Evolutionary conservation across 2,113 vertebrate genomes (phyloP).

Genomic region (Perca schrenkii): DNA sequence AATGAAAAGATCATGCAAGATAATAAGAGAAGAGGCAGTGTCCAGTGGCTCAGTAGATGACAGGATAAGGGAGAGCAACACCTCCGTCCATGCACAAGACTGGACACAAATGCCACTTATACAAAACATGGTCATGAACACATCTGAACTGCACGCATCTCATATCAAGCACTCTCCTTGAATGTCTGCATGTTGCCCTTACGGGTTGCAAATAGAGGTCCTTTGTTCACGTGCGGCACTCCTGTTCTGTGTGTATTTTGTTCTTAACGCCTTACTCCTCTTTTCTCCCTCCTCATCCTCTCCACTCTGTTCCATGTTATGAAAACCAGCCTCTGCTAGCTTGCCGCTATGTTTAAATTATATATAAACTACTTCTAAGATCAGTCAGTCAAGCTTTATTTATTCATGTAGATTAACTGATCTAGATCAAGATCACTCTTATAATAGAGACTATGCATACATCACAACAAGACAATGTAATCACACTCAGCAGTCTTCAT

Average conservation of each 20-base stretch:
- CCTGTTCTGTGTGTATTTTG: background rate
- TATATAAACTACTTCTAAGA: background rate
- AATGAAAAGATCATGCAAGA: background rate
- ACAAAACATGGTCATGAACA: background rate
- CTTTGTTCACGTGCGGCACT: background rate
- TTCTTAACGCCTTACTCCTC: conserved; percentile 14
- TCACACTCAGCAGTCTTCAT: too few species aligned
- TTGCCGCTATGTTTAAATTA: background rate
- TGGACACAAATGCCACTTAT: background rate
- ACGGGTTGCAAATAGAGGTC: background rate
- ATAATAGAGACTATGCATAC: background rate
- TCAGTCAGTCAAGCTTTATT: background rate
- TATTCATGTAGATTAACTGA: conserved; percentile 14
- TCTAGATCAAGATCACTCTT: background rate
- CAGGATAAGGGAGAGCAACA: background rate
- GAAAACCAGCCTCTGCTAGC: conserved; percentile 49
- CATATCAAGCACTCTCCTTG: background rate
- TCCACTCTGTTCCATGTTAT: conserved; percentile 26
- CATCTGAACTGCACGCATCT: background rate
- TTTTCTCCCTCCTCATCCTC: background rate
- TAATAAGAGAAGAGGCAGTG: conserved; percentile 10
- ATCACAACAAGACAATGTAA: too few species aligned
- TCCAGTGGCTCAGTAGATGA: background rate
- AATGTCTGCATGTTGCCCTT: background rate
- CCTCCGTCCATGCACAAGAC: background rate